Conservation (phyloP, 2,888 invertebrate species). For the Cistogaster globosa region DNA sequence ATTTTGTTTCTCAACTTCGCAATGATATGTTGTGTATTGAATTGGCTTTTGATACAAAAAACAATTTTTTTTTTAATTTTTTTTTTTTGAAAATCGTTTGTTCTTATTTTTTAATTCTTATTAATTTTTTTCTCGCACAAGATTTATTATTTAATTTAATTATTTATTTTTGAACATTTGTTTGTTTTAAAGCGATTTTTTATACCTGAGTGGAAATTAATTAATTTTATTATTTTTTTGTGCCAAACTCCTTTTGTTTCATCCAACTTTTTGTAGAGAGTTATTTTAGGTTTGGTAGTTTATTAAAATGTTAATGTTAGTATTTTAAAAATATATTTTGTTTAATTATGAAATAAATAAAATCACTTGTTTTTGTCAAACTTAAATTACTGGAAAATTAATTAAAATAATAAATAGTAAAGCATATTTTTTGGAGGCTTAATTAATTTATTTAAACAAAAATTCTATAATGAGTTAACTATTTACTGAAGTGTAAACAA, state of each 20-base stretch:
- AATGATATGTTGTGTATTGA: constrained; percentile 55
- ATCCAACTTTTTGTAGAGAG: constrained; percentile 51
- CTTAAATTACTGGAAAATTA: constrained; percentile 26
- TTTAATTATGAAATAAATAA: constrained; percentile 13
- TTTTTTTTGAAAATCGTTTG: constrained; percentile 51
- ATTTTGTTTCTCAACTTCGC: constrained; percentile 6
- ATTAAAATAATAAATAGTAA: constrained; percentile 17
- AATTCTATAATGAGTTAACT: not conserved
- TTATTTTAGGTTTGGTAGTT: constrained; percentile 73
- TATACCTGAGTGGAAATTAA: constrained; percentile 17
- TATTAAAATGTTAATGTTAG: constrained; percentile 21
- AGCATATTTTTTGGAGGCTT: constrained; percentile 40
- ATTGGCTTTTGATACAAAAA: constrained; percentile 15
- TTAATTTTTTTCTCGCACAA: constrained; percentile 12
- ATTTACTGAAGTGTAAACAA: not conserved
- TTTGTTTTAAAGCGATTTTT: constrained; percentile 9
- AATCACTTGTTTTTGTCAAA: not conserved
- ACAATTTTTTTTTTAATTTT: constrained; percentile 16
- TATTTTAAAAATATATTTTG: not conserved
- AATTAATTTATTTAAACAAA: not conserved
- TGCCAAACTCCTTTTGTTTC: not conserved
- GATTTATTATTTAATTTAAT: constrained; percentile 59
- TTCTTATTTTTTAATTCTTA: constrained; percentile 26
- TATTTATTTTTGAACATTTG: constrained; percentile 47
- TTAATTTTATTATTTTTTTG: constrained; percentile 45